Base-by-base conservation (phyloP, 1,140 invertebrate genomes). In the Chionoecetes opilio region DNA sequence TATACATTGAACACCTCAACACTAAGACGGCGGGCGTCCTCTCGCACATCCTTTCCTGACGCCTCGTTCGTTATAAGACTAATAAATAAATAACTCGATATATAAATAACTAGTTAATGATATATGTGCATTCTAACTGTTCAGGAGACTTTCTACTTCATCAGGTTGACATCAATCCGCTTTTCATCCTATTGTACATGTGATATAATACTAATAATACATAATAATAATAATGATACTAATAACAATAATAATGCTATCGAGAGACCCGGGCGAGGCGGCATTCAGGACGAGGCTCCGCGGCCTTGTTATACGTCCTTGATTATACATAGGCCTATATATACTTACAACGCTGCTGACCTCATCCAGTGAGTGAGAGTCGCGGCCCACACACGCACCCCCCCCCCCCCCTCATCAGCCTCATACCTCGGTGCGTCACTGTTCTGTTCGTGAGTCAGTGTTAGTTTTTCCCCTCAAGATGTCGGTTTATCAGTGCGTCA, bases 151-250 rank as follows among this genome's bases (percentile, higher is more conserved):
- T n/a, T n/a, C 32, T 34, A 91, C 46, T 91, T 91, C 53, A 91
- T 91, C 89, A 91, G 89, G 89, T 91, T 53, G 32, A 91, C 53
- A 38, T 75, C 89, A 91, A 91, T 75, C 63, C 35, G 35, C 46
- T 91, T 91, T 86, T 91, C 89, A 91, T 91, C 89, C 89, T 91
- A 91, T 82, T 63, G 46, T 75, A 75, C 63, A 75, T 91, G 89
- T 91, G 89, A 91, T 91, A 91, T 75, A 91, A 37, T 34, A 63
- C 32, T 75, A 75, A 75, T 63, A 63, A 63, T 63, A 63, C 26
- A 75, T 75, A 75, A 75, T 75, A 75, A 75, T 75, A 75, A 75
- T 75, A 75, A 75, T 75, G n/a, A 75, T 75, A 75, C 26, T 75
- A 75, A 75, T 75, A 75, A 75, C n/a, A 75, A 75, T 75, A 75